phyloP scores from a whole-genome alignment of 2,113 vertebrate genomes.

The Pedetes capensis region DNA sequence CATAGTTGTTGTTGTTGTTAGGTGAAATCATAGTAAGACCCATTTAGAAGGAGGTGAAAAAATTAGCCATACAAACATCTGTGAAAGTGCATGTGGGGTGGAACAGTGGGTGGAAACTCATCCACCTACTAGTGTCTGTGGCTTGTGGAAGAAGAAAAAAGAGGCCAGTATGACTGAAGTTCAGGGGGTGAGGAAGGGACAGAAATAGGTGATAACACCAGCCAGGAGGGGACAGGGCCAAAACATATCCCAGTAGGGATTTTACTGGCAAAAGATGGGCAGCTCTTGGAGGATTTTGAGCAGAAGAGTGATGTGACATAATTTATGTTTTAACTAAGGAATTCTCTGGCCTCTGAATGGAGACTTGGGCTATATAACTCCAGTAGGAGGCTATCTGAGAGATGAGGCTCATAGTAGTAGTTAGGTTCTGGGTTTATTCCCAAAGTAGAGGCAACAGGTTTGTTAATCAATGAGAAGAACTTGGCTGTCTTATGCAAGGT shows the following conservation, averaged over 20 bases:
- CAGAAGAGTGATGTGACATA: neutral
- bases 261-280: neutral
- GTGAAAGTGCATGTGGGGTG: too few relatives aligned
- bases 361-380: neutral
- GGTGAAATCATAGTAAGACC: too few relatives aligned
- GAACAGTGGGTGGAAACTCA: neutral
- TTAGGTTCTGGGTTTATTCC: neutral
- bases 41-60: neutral
- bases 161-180: neutral
- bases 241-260: too few relatives aligned
- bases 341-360: neutral
- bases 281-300: neutral
- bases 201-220: fast-evolving
- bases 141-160: neutral
- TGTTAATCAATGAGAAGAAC: neutral
- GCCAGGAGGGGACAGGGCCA: fast-evolving
- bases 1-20: neutral
- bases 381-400: neutral
- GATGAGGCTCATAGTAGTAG: fast-evolving
- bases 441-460: neutral
- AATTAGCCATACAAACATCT: neutral
- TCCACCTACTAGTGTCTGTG: fast-evolving
- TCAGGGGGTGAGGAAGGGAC: fast-evolving
- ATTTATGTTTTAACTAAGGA: neutral
- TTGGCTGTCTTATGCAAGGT: neutral